Percentiles rank a stretch among this genome's conserved stretches.
These are phyloP conservation scores for Pogonognathellus flavescens DNA, from an alignment of 1,140 invertebrate species.

Conservation along the genomic window DNA sequence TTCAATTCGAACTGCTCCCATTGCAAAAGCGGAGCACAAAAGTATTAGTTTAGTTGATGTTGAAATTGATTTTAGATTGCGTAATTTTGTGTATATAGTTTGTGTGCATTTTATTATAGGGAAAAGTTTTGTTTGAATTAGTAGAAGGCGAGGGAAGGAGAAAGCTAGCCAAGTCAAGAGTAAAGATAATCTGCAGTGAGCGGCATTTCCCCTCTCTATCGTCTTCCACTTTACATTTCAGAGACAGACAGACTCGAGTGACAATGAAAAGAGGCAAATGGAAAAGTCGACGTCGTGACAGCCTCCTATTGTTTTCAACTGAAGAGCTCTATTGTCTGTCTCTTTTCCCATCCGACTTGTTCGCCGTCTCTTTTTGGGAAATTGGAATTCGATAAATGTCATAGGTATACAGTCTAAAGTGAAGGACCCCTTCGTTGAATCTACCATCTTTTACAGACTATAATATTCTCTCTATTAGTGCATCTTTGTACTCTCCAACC, in stretches of 20 bases:
- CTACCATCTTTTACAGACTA: not conserved
- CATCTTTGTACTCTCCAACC: not conserved
- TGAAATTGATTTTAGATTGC: too few species aligned
- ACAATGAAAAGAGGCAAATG: constrained; percentile 29
- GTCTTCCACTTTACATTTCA: not conserved
- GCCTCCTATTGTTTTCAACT: constrained; percentile 15
- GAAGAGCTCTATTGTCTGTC: constrained; percentile 22
- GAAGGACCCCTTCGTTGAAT: not conserved
- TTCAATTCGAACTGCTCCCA: too few species aligned
- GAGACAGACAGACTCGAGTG: not conserved
- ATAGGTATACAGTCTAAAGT: not conserved
- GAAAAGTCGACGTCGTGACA: constrained; percentile 35
- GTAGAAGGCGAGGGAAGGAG: too few species aligned
- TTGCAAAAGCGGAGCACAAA: too few species aligned
- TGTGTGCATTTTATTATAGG: too few species aligned
- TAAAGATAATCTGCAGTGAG: too few species aligned
- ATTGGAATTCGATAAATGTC: constrained; percentile 22
- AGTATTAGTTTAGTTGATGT: too few species aligned
- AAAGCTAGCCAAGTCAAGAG: too few species aligned
- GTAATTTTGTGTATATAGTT: too few species aligned
- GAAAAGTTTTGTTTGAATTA: too few species aligned
- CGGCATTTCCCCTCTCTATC: constrained; percentile 1
- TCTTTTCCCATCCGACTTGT: not conserved
- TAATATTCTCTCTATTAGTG: not conserved
- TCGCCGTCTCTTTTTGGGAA: not conserved